Base-by-base conservation (phyloP, 2,797 vertebrate species). In the Rhinella marina region DNA sequence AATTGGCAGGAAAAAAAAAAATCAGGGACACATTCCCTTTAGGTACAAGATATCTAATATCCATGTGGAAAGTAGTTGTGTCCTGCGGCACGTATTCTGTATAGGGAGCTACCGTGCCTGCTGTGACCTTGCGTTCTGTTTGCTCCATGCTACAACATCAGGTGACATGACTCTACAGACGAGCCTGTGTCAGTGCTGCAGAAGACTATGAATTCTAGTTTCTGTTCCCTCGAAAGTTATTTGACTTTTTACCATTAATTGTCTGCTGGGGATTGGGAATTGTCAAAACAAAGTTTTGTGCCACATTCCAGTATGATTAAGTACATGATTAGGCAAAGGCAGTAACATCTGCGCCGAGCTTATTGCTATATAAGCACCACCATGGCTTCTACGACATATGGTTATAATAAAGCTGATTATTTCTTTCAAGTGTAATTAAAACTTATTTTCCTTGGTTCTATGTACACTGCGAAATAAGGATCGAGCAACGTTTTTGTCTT, bases 231-330 rank as follows among this genome's bases (percentile, higher is more conserved):
- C 93, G 90, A 88, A 91, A 90, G 79, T 91, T 91, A 76, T 68
- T 93, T 93, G 66, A 72, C 90, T 88, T 90, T 90, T 93, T 92
- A 90, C 68, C 85, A 90, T 92, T 90, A 91, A 85, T 87, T 92
- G 85, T 83, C 91, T 93, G 23, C 91, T 91, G 91, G 86, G 88
- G 94, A 84, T 86, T 62, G 82, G 89, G 87, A 95, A 92, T 93
- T 96, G 93, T 96, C 95, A 96, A 94, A 96, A 94, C 92, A 95
- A 89, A 68, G 89, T 91, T 91, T 93, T 90, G 90, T 92, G 84
- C 91, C 92, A 92, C 94, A 96, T 96, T 97, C 95, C 94, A 91
- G 90, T 92, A 92, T 96, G 97, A 97, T 96, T 97, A 96, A 95
- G 93, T 92, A 90, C 91, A 93, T 96, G 93, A 96, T 96, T 96